A percentile compares a stretch with the other conserved stretches of the same genome.
phyloP scores from a whole-genome alignment of 2,797 vertebrate species.

The Rhinichthys osculus region DNA sequence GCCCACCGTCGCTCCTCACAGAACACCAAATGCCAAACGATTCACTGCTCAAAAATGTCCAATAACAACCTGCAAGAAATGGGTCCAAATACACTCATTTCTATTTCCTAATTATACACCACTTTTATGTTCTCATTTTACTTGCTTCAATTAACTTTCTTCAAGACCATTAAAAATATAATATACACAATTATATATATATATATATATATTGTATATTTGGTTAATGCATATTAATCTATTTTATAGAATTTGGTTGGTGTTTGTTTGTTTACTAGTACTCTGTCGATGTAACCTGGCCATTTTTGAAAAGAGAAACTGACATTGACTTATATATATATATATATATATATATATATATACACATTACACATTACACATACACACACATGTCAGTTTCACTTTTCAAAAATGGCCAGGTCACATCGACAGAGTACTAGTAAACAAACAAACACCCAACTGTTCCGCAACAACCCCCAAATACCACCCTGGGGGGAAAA shows the following conservation, averaged over 20 bases:
- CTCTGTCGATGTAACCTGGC: neutral
- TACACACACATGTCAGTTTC: neutral
- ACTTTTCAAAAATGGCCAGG: neutral
- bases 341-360: no score
- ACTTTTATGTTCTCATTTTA: neutral
- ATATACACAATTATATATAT: neutral
- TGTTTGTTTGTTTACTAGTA: conserved; percentile 16
- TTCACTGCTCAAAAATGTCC: conserved; percentile 52
- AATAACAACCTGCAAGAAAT: conserved; percentile 52
- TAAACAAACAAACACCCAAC: conserved; percentile 14
- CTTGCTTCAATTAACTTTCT: neutral
- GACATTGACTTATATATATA: neutral
- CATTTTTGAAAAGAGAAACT: neutral
- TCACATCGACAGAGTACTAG: neutral
- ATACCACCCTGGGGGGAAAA: neutral
- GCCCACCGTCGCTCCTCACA: conserved; percentile 64
- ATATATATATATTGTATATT: no score
- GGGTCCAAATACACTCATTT: conserved; percentile 43
- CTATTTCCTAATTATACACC: conserved; percentile 29
- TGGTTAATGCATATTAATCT: no score
- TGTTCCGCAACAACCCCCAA: neutral
- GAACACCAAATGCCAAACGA: conserved; percentile 58
- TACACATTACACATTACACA: no score
- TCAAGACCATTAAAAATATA: neutral
- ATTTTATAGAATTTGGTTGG: neutral